A percentile compares a stretch with the other conserved stretches of the same genome.
Conservation (phyloP, 2,797 vertebrate species). For the Falco concolor region DNA sequence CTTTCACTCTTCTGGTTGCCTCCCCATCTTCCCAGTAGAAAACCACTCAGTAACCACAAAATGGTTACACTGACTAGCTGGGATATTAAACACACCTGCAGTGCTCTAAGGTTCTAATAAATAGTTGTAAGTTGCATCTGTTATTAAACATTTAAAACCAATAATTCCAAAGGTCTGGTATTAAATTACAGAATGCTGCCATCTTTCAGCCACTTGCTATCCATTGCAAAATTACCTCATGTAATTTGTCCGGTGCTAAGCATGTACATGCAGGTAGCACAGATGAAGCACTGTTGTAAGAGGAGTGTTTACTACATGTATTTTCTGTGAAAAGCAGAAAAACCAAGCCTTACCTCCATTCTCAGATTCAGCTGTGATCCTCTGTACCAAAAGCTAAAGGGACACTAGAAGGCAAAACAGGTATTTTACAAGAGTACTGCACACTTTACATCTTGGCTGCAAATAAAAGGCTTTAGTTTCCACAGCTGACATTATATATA, state of each 20-base stretch:
- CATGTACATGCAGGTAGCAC: accelerated
- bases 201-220: not conserved
- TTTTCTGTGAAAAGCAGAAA: not conserved
- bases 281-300: not conserved
- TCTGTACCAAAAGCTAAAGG: not conserved
- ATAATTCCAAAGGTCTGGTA: not conserved
- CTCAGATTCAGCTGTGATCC: not conserved
- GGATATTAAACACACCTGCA: not conserved
- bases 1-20: not conserved
- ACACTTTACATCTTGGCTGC: not conserved
- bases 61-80: not conserved
- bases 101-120: not conserved
- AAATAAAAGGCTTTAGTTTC: not conserved
- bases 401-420: not conserved
- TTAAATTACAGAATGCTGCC: not conserved
- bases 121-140: not conserved
- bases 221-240: not conserved
- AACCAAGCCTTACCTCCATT: not conserved
- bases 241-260: not conserved
- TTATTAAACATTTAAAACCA: not conserved
- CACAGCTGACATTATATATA: not conserved
- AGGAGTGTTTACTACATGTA: not conserved
- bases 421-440: not conserved
- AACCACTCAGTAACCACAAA: not conserved
- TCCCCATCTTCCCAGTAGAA: not conserved